Conservation (phyloP, 2,113 vertebrate genomes). For the Ctenomys sociabilis region DNA sequence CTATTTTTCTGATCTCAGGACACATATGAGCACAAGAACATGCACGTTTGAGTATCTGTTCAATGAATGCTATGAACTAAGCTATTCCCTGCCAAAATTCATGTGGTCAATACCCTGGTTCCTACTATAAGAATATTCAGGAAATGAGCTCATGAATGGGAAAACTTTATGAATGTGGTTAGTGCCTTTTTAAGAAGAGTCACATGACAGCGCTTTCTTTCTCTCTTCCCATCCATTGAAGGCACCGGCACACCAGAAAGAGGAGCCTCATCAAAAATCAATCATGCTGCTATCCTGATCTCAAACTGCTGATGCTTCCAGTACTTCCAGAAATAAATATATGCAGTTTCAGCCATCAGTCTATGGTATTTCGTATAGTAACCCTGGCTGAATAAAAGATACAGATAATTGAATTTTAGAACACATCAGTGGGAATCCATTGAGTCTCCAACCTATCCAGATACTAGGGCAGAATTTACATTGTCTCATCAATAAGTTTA, state of each 20-base stretch:
- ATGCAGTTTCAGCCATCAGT: not conserved
- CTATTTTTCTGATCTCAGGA: not conserved
- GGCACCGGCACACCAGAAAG: not conserved
- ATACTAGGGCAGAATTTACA: not conserved
- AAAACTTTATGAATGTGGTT: not conserved
- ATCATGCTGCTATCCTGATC: too few relatives aligned
- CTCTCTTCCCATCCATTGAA: not conserved
- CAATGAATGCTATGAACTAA: not conserved
- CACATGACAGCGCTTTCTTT: not conserved
- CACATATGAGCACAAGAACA: fast-evolving
- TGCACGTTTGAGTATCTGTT: too few relatives aligned
- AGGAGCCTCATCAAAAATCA: not conserved
- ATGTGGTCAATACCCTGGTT: not conserved
- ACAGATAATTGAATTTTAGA: not conserved
- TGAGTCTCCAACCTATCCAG: not conserved
- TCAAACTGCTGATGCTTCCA: not conserved
- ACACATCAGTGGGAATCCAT: not conserved
- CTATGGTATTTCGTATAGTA: not conserved
- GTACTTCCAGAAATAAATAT: not conserved
- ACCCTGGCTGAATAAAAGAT: not conserved
- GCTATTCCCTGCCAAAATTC: not conserved
- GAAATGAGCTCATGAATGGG: not conserved
- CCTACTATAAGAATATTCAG: not conserved
- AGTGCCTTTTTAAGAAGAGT: not conserved
- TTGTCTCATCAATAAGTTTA: not conserved